phyloP scores from a whole-genome alignment of 2,797 vertebrate species.

The Australoheros facetus region DNA sequence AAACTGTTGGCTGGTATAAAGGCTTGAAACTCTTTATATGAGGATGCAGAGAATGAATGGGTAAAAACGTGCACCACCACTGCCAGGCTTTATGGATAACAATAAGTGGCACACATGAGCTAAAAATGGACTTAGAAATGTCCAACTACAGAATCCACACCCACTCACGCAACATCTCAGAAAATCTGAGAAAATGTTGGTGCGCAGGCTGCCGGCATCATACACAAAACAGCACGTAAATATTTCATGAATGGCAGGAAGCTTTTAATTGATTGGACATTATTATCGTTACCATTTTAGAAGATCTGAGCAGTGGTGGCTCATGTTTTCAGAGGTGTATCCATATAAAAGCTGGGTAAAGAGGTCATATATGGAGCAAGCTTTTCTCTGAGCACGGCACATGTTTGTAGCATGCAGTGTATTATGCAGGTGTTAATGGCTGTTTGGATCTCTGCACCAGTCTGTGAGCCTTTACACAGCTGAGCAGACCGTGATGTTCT shows the following conservation, averaged over 20 bases:
- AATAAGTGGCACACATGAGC: too few relatives aligned
- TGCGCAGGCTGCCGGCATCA: fast-evolving
- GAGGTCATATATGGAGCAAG: fast-evolving
- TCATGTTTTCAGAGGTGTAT: background rate
- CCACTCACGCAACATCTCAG: too few relatives aligned
- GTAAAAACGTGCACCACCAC: too few relatives aligned
- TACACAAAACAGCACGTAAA: fast-evolving
- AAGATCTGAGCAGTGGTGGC: background rate
- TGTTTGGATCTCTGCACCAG: background rate
- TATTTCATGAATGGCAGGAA: background rate
- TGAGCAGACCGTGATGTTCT: background rate
- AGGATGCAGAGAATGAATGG: too few relatives aligned
- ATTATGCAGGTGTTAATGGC: background rate
- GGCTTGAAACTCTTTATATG: fast-evolving
- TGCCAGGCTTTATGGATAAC: too few relatives aligned
- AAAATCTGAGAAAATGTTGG: too few relatives aligned
- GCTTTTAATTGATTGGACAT: fast-evolving
- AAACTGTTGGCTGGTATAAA: background rate
- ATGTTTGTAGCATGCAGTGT: background rate
- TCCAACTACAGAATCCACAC: too few relatives aligned
- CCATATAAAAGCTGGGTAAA: background rate
- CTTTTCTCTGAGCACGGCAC: background rate
- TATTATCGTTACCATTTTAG: too few relatives aligned
- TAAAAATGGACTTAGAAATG: too few relatives aligned
- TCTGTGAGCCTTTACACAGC: background rate